Conservation (phyloP, 2,113 vertebrate genomes). For the Electrona antarctica region DNA sequence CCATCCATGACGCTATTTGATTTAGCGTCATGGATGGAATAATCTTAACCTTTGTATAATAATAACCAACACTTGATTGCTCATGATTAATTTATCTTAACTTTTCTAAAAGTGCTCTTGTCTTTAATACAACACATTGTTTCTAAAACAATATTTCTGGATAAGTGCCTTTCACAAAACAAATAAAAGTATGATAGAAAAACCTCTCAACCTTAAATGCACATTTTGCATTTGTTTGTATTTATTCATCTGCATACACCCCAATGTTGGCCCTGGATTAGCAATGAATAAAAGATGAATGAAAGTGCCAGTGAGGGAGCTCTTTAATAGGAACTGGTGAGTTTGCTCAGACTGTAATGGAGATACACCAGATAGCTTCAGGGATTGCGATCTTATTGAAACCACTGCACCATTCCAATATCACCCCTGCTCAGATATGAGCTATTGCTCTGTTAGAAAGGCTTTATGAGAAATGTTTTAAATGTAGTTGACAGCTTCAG, state of each 20-base stretch:
- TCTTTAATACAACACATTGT: background rate
- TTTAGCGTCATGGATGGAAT: background rate
- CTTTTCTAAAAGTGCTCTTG: slow-evolving; percentile 11
- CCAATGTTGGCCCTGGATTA: slow-evolving; percentile 46
- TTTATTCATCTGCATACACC: slow-evolving; percentile 9
- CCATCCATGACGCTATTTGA: too few relatives aligned
- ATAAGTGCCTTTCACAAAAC: background rate
- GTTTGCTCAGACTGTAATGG: slow-evolving; percentile 73
- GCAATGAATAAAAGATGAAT: slow-evolving; percentile 67
- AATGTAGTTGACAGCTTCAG: slow-evolving; percentile 45
- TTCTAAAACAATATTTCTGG: background rate
- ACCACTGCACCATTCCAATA: slow-evolving; percentile 70
- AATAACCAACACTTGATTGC: too few relatives aligned
- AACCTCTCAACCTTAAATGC: background rate
- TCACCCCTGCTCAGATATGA: slow-evolving; percentile 69
- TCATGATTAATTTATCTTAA: too few relatives aligned
- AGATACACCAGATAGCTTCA: slow-evolving; percentile 77
- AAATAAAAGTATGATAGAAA: background rate
- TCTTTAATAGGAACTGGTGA: slow-evolving; percentile 67
- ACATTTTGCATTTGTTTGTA: slow-evolving; percentile 18
- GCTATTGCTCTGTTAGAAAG: slow-evolving; percentile 61
- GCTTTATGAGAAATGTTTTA: slow-evolving; percentile 51
- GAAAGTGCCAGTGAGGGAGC: slow-evolving; percentile 58
- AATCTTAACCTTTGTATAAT: too few relatives aligned
- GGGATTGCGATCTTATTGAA: slow-evolving; percentile 76